Evolutionary conservation across 1,140 invertebrate species (phyloP).

Genomic region (Calephelis virginiensis): DNA sequence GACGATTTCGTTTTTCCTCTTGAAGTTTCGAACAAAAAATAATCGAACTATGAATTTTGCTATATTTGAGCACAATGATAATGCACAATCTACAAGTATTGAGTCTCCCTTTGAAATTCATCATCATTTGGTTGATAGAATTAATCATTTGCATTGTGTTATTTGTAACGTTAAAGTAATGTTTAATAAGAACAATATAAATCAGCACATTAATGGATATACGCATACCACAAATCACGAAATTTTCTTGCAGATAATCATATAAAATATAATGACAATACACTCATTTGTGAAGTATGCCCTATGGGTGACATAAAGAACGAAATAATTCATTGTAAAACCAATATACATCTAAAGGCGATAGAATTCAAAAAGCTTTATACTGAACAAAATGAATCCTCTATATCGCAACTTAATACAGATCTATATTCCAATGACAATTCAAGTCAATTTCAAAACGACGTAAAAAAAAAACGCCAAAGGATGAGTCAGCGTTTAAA

Average conservation of each 20-base stretch:
- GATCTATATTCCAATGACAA: too few relatives aligned
- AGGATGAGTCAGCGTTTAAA: not conserved
- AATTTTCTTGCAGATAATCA: constrained; percentile 11
- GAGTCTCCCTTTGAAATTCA: constrained; percentile 10
- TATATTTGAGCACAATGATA: not conserved
- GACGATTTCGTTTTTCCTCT: not conserved
- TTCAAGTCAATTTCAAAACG: too few relatives aligned
- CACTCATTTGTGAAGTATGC: constrained; percentile 16
- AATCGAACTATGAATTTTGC: not conserved
- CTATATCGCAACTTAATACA: too few relatives aligned
- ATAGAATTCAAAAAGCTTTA: too few relatives aligned
- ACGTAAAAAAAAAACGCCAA: not conserved
- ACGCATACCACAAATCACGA: constrained; percentile 6
- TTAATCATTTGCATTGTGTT: constrained; percentile 10
- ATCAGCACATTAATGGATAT: not conserved
- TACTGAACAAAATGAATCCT: too few relatives aligned
- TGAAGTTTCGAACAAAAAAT: not conserved
- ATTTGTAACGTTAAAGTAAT: constrained; percentile 7
- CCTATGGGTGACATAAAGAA: not conserved
- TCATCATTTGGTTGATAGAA: constrained; percentile 18
- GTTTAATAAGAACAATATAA: constrained; percentile 4
- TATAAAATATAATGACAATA: constrained; percentile 8
- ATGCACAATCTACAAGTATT: not conserved
- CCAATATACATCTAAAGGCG: not conserved
- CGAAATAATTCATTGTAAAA: not conserved